Base-by-base conservation (phyloP, 2,888 invertebrate species). In the Cephus pulcher region DNA sequence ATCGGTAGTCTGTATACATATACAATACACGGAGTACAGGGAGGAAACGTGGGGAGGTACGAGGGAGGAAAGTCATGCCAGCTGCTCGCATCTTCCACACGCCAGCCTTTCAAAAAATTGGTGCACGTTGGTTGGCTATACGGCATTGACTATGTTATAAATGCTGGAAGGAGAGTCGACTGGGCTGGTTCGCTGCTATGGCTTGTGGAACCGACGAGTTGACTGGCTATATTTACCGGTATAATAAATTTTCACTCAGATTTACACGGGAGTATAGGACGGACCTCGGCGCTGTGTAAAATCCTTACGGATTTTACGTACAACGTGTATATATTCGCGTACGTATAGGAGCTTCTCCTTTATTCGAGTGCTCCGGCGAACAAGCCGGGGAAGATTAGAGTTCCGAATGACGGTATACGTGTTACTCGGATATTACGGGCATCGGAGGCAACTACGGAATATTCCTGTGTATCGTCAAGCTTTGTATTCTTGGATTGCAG, bases 341-440 rank as follows among this genome's bases (percentile, higher is more conserved):
- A 40, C 15, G 40, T 40, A 40, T 40, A 40, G 15, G 15, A 23
- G 23, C 84, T 86, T 85, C 87, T 87, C 86, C 84, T 88, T 88
- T 87, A 88, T 87, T 56, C 84, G 87, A 86, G 85, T 23, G 23
- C 81, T 79, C 83, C 84, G 80, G 89, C 89, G 89, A 90, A 90
- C 89, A 89, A 88, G 88, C 89, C 87, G 84, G 85, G 88, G 85
- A 83, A 86, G 88, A 88, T 88, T 87, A 88, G 86, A 87, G 82
- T 81, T 79, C 80, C 70, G 15, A 15, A 40, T 40, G 40, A 1
- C 15, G 40, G 15, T 40, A 40, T 40, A 12, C 40, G 40, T 15
- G 15, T 40, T 40, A 40, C 40, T 40, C 15, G 15, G 15, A 40
- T 15, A 4, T 12, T 4, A 40, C 15, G 56, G 9, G 23, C 56